Evolutionary conservation across 2,113 vertebrate species (phyloP), one percentile per base, ranked within the genome.

Genomic region (Aythya baeri): DNA sequence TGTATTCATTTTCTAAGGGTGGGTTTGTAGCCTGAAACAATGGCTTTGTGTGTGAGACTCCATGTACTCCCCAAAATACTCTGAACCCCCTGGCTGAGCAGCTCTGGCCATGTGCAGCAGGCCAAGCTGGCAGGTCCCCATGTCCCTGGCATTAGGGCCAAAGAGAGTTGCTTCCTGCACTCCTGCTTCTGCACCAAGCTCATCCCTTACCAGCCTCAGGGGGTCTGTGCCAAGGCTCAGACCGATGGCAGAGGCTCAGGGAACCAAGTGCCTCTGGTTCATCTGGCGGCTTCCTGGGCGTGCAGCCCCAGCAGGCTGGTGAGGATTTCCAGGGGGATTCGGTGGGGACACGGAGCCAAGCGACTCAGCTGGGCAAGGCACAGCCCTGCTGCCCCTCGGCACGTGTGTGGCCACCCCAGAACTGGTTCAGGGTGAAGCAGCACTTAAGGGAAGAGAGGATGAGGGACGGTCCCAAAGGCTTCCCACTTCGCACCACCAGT

Each of bases 321-420:
- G 80, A 93, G 86, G 92, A 86, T 84, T 93, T 83, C 86, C 43
- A 26, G 65, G 61, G 86, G 89, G 62, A 72, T 86, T 91, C 23
- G 83, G 22, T 10, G 1, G 0, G 9, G 16, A 17, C 55, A 72
- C 34, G 74, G 70, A 93, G 91, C 73, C 86, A 88, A 91, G 73
- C 0, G 0, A 34, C 49, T 83, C 55, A 0, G 44, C 49, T 80
- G 50, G 66, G 77, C 32, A 44, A 54, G 4, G 90, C 74, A 82
- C 34, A 55, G 88, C 73, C 83, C 88, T 72, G 58, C 77, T 88
- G 44, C 73, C 59, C 77, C 80, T 93, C 57, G 65, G 76, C 72
- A 9, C 1, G 34, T 16, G 2, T 1, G 18, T 80, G 67, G 26
- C 75, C 23, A 50, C 59, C 4, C 2, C 36, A 36, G 70, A 77